Conservation (phyloP, 2,113 vertebrate species). For the Otolemur garnettii region DNA sequence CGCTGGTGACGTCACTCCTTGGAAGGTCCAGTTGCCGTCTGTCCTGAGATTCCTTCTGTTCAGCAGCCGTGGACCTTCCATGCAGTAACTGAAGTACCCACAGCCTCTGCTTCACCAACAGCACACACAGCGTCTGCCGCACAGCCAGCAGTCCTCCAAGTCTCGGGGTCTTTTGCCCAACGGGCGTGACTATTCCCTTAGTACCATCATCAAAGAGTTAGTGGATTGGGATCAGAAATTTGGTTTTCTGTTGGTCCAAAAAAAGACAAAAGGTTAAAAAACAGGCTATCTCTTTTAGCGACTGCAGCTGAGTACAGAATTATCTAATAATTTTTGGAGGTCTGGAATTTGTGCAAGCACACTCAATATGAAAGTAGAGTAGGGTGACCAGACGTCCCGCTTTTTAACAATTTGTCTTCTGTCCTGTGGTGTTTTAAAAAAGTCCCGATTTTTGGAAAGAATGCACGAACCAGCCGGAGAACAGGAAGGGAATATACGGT, state of each 20-base stretch:
- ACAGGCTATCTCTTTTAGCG: slow-evolving; percentile 62
- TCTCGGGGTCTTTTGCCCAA: slow-evolving; percentile 63
- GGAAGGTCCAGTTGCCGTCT: slow-evolving; percentile 69
- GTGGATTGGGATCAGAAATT: slow-evolving; percentile 71
- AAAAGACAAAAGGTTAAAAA: slow-evolving; percentile 61
- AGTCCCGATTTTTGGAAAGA: too few species aligned
- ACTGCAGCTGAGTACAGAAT: background rate
- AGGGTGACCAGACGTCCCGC: too few species aligned
- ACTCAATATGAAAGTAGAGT: background rate
- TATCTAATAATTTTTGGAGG: slow-evolving; percentile 60
- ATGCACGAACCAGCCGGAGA: too few species aligned
- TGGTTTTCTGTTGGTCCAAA: slow-evolving; percentile 78
- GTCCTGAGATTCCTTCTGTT: slow-evolving; percentile 87
- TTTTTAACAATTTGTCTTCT: too few species aligned
- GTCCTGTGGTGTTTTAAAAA: too few species aligned
- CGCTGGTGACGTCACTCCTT: slow-evolving; percentile 89
- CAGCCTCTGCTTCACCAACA: slow-evolving; percentile 82
- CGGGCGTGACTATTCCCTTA: slow-evolving; percentile 69
- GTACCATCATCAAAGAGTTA: slow-evolving; percentile 57
- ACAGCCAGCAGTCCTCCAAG: slow-evolving; percentile 45
- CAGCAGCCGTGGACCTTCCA: slow-evolving; percentile 77
- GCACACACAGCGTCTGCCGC: slow-evolving; percentile 43
- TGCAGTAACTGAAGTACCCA: slow-evolving; percentile 79
- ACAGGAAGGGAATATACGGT: too few species aligned
- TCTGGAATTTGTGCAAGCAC: rapidly evolving